These are phyloP conservation scores for Pogoniulus pusillus DNA, from an alignment of 2,797 vertebrate genomes.

Conservation along the genomic window DNA sequence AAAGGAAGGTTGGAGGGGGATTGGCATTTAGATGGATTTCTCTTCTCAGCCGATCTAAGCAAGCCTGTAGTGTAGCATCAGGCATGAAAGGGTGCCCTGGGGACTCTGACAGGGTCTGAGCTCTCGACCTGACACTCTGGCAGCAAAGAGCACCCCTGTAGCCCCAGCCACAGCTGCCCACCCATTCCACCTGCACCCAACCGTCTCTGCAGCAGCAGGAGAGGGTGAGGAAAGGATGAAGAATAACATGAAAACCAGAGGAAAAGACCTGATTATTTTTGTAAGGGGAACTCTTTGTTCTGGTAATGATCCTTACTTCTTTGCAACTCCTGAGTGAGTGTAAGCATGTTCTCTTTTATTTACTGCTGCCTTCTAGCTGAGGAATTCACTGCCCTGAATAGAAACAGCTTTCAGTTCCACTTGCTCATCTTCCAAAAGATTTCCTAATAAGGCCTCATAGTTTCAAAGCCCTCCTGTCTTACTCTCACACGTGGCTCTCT, in stretches of 20 bases:
- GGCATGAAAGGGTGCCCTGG: neutral
- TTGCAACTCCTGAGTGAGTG: constrained; percentile 65
- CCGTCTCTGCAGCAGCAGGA: neutral
- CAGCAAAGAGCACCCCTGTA: neutral
- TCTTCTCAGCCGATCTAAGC: neutral
- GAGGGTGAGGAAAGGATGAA: neutral
- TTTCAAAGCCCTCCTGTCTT: constrained; percentile 55
- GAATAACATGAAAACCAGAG: neutral
- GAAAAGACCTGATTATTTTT: constrained; percentile 42
- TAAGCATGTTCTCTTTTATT: constrained; percentile 73
- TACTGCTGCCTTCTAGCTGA: constrained; percentile 63
- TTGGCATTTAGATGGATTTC: neutral
- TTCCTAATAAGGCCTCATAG: constrained; percentile 78
- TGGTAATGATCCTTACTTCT: constrained; percentile 48
- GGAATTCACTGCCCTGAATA: constrained; percentile 74
- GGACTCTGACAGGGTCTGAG: neutral
- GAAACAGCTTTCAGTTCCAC: constrained; percentile 65
- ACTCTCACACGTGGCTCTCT: constrained; percentile 37
- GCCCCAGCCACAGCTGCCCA: neutral
- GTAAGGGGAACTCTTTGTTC: constrained; percentile 51
- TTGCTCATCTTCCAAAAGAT: constrained; percentile 75
- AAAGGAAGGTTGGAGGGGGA: neutral
- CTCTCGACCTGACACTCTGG: neutral
- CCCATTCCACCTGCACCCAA: neutral
- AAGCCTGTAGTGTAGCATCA: neutral